Evolutionary conservation across 2,113 vertebrate species (phyloP).

Genomic region (Eolophus roseicapilla): DNA sequence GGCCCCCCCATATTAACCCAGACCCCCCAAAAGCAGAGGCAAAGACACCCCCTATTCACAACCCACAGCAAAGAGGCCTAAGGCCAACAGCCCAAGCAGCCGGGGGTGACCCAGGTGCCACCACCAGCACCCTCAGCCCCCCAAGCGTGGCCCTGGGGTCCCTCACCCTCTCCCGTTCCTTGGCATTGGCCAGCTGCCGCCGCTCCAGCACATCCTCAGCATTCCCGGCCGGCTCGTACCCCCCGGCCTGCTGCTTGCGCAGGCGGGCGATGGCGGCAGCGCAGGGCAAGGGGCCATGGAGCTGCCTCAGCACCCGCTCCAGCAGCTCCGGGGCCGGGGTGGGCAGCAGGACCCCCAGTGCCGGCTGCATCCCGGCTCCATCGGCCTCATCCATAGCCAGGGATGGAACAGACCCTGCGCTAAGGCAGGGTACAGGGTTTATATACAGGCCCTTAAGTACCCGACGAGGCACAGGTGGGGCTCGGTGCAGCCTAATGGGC

Average conservation of each 20-base stretch:
- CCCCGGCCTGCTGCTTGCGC: neutral
- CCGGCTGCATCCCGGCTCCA: fast-evolving
- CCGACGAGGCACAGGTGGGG: neutral
- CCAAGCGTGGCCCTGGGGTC: fast-evolving
- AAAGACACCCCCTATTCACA: fast-evolving
- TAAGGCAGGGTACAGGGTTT: neutral
- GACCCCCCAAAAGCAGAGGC: fast-evolving
- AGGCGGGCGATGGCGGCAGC: neutral
- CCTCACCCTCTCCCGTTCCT: constrained; percentile 30
- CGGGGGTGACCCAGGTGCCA: neutral
- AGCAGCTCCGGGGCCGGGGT: neutral
- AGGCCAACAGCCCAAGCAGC: fast-evolving
- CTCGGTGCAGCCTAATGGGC: fast-evolving
- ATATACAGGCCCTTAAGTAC: neutral
- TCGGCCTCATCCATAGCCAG: neutral
- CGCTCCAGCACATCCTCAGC: neutral
- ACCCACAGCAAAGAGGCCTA: neutral
- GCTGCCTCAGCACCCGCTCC: neutral
- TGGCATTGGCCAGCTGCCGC: constrained; percentile 3
- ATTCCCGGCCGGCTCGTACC: neutral
- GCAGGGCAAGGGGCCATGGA: neutral
- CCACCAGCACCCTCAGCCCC: fast-evolving
- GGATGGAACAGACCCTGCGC: fast-evolving
- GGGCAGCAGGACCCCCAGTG: neutral
- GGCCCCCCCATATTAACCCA: neutral